A percentile compares a stretch with the other conserved stretches of the same genome.
Evolutionary conservation across 37 sponge, comb jelly and placozoan genomes (phyloP).

Genomic region (Haliclona indistincta): DNA sequence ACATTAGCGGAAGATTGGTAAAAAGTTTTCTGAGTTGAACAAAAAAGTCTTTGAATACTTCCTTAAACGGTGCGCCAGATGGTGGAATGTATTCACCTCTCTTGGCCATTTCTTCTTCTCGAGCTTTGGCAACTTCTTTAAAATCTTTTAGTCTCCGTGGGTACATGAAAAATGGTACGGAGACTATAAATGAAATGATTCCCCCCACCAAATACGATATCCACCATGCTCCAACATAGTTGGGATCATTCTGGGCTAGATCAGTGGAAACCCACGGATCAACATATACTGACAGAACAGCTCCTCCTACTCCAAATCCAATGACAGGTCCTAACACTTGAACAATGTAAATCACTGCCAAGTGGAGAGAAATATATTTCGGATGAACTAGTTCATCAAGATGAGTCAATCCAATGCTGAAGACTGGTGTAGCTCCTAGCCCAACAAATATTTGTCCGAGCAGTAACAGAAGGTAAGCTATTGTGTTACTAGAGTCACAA

Average conservation of each 20-base stretch:
- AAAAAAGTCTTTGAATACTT: conserved; percentile 30
- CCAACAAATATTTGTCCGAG: conserved; percentile 74
- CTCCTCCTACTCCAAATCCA: conserved; percentile 70
- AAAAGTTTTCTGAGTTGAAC: conserved; percentile 21
- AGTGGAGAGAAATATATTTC: conserved; percentile 55
- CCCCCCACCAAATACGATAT: conserved; percentile 52
- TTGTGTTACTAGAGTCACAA: conserved; percentile 8
- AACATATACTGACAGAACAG: conserved; percentile 63
- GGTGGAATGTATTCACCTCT: neutral
- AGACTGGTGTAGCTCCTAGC: conserved; percentile 69
- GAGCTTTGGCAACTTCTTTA: conserved; percentile 5
- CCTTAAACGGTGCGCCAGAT: neutral
- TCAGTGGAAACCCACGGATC: conserved; percentile 59
- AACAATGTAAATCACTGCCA: conserved; percentile 54
- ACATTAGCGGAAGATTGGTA: conserved; percentile 51
- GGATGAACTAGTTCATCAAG: conserved; percentile 86
- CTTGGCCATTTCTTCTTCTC: conserved; percentile 28
- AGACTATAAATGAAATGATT: neutral
- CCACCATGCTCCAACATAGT: conserved; percentile 93
- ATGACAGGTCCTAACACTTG: conserved; percentile 68
- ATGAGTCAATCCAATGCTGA: conserved; percentile 63
- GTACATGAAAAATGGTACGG: conserved; percentile 53
- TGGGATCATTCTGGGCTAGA: conserved; percentile 56
- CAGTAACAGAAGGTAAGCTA: conserved; percentile 63
- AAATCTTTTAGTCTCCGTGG: conserved; percentile 39